Evolutionary conservation across 1,140 invertebrate species (phyloP).

Genomic region (Apis dorsata): DNA sequence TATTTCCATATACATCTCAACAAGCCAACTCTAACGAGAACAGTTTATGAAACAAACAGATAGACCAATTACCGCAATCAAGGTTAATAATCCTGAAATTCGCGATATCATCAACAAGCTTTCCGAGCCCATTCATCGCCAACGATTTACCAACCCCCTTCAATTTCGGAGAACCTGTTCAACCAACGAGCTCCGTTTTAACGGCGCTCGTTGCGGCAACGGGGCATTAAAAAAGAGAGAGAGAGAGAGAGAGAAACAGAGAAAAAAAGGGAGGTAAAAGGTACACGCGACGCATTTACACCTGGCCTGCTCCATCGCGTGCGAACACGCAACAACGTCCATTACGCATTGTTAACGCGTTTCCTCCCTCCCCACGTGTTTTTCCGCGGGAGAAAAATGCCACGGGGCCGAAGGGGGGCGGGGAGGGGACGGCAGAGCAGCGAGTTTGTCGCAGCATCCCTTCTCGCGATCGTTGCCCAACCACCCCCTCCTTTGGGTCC

Average conservation of each 20-base stretch:
- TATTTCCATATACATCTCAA: too few species aligned
- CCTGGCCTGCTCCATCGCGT: background rate
- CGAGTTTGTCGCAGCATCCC: conserved; percentile 4
- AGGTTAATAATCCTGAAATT: too few species aligned
- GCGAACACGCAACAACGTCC: background rate
- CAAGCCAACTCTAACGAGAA: too few species aligned
- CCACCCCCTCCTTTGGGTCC: conserved; percentile 10
- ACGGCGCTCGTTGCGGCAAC: background rate
- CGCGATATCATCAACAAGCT: too few species aligned
- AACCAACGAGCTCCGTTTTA: background rate
- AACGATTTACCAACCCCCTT: background rate
- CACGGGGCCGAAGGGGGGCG: too few species aligned
- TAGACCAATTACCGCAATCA: too few species aligned
- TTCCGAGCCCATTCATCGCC: background rate
- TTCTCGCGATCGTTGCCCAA: background rate
- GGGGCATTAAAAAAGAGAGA: background rate
- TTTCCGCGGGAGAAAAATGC: background rate
- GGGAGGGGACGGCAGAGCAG: background rate
- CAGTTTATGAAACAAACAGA: too few species aligned
- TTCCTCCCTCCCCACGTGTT: background rate
- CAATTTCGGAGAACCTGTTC: background rate
- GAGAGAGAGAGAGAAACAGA: too few species aligned
- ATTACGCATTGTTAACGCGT: conserved; percentile 23
- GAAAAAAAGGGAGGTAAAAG: background rate
- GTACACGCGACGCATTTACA: conserved; percentile 5